Base-by-base conservation (phyloP, 2,888 invertebrate species). In the Diarsia mendica region DNA sequence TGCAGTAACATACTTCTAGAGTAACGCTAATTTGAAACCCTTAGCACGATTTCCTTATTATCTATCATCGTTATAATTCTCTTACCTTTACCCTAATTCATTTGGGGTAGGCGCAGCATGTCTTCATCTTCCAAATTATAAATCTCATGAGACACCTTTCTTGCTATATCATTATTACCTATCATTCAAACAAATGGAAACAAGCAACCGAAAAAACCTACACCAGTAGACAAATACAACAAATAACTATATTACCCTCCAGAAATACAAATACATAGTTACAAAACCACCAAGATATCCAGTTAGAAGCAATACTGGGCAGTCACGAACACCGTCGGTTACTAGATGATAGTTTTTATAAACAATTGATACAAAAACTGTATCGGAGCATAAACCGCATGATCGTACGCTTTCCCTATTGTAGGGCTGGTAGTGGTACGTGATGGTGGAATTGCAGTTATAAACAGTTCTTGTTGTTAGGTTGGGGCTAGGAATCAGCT, bases 251-350 rank as follows among this genome's bases (percentile, higher is more conserved):
- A 82, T 72, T 58, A 82, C 60, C 39, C 69, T 67, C 79, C 67
- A 69, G 11, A 76, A 61, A 55, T 39, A 39, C 39, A 39, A 39
- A 39, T 39, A 39, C 48, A 23, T 73, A 69, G 60, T 80, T 53
- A 74, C 61, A 64, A 84, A 83, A 84, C 84, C 80, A 46, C 84
- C 11, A 67, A 67, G 39, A 44, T 75, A 71, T 87, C 88, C 91
- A 89, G 91, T 92, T 90, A 90, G 86, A 90, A 75, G 85, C 88
- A 89, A 90, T 89, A 90, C 88, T 70, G 85, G 75, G 55, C 67
- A 74, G 89, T 92, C 95, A 96, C 95, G 95, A 95, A 91, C 90
- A 77, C 75, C 77, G 82, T 92, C 89, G 93, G 93, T 93, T 92
- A 90, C 90, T 90, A 93, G 93, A 93, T 93, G 90, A 89, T 89